Percentiles rank a stretch among this genome's conserved stretches.
These are phyloP conservation scores for Nerophis lumbriciformis DNA, from an alignment of 2,113 vertebrate species.

Conservation along the genomic window DNA sequence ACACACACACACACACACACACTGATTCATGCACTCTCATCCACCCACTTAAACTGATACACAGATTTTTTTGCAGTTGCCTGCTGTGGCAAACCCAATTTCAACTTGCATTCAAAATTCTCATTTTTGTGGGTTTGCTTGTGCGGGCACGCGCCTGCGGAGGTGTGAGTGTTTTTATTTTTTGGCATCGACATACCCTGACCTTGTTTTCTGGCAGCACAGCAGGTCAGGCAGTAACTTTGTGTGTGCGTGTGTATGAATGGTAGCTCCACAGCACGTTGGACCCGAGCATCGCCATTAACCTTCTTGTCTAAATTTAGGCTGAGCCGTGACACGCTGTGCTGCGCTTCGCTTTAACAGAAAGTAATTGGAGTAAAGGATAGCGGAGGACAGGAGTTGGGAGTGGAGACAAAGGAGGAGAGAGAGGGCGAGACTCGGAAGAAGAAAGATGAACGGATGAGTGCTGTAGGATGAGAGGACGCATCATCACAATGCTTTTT, in stretches of 20 bases:
- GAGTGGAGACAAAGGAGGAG: conserved; percentile 16
- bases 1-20: conserved; percentile 54
- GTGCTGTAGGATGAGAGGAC: conserved; percentile 19
- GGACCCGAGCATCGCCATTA: conserved; percentile 63
- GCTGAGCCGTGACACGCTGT: conserved; percentile 42
- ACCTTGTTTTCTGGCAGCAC: conserved; percentile 67
- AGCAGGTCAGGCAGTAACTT: conserved; percentile 51
- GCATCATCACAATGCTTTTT: conserved; percentile 46
- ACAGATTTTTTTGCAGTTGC: conserved; percentile 54
- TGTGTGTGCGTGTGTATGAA: conserved; percentile 18
- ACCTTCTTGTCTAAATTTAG: conserved; percentile 73
- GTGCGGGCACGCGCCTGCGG: not conserved
- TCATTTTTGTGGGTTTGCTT: not conserved
- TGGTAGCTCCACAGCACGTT: conserved; percentile 30
- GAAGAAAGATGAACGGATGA: not conserved
- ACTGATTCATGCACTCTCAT: conserved; percentile 17
- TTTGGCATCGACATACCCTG: conserved; percentile 53
- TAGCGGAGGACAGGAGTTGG: conserved; percentile 13
- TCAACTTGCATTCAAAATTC: conserved; percentile 48
- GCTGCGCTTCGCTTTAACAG: conserved; percentile 49
- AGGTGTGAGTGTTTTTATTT: conserved; percentile 13
- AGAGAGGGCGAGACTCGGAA: conserved; percentile 11
- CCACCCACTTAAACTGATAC: conserved; percentile 45
- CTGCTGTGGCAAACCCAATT: conserved; percentile 61
- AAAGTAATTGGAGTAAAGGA: conserved; percentile 41